phyloP scores from a whole-genome alignment of 2,113 vertebrate species.

The Apaloderma vittatum region DNA sequence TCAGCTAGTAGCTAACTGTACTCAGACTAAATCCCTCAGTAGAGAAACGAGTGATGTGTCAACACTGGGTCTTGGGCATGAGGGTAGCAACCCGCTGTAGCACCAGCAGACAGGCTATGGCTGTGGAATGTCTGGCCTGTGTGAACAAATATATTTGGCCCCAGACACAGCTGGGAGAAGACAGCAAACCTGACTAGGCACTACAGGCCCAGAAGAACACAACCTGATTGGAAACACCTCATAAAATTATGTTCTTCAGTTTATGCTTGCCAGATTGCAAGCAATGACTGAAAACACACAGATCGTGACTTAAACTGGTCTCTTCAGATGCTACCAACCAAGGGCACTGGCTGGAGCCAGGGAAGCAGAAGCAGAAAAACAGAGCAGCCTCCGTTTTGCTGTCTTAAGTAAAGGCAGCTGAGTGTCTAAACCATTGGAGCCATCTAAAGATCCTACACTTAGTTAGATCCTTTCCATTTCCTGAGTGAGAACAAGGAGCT shows the following conservation, averaged over 20 bases:
- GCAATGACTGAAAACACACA: neutral
- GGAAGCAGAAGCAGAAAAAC: neutral
- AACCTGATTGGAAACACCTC: neutral
- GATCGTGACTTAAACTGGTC: neutral
- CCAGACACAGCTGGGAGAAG: neutral
- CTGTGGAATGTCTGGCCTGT: neutral
- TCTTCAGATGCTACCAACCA: neutral
- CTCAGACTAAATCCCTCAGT: neutral
- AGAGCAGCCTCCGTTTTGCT: neutral
- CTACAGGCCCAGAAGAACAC: neutral
- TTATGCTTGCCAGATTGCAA: neutral
- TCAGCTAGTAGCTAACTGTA: neutral
- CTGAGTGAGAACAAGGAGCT: neutral
- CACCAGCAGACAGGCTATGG: neutral
- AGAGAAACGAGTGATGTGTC: neutral
- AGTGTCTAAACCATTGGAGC: neutral
- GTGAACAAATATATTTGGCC: neutral
- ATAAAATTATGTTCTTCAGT: neutral
- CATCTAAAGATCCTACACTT: neutral
- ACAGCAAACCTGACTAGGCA: neutral
- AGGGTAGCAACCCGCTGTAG: neutral
- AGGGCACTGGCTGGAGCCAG: neutral
- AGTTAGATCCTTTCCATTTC: neutral
- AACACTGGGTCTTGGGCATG: neutral
- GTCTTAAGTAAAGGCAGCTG: neutral